Evolutionary conservation across 2,797 vertebrate species (phyloP), one percentile per base, ranked within the genome.

Genomic region (Acestrorhynchus altus): DNA sequence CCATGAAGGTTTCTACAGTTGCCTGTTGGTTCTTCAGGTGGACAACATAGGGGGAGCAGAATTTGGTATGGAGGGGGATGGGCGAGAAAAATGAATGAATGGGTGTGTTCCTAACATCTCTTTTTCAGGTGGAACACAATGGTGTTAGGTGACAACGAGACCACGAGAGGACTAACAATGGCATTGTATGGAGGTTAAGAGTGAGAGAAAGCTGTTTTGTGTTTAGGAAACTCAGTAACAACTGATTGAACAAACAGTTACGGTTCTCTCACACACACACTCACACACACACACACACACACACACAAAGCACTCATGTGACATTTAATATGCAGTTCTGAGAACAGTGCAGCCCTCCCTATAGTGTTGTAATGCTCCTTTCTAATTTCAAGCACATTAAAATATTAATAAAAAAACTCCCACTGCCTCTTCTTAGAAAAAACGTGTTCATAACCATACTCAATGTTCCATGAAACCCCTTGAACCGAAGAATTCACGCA

Each of bases 81-180:
- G 83, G 83, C 64, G 82, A 88, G 86, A 73, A 82, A 79, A 86
- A 90, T 54, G 40, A 65, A 42, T 60, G 57, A 28, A 61, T n/a
- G 78, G 81, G 81, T 80, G 76, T 85, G 68, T 78, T 51, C 72
- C 35, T 46, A n/a, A 12, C 57, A 57, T 75, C 61, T 82, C 81
- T 80, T 49, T 81, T 84, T 66, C 78, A 83, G 76, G 72, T 70
- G 65, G 40, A 70, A 60, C 66, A 74, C 64, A 56, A 65, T 73
- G 77, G 79, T 81, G 76, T 83, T 78, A 44, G 76, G 67, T 85
- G 59, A 74, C 81, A 40, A 52, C 39, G 54, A 49, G 46, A 44
- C 46, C 28, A 72, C 42, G 42, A 72, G 68, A 76, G 59, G 24
- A 57, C 59, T 26, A 47, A 18, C 49, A 47, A 28, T 60, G 60